Conservation (phyloP, 1,140 invertebrate species). For the Drosophila lini region DNA sequence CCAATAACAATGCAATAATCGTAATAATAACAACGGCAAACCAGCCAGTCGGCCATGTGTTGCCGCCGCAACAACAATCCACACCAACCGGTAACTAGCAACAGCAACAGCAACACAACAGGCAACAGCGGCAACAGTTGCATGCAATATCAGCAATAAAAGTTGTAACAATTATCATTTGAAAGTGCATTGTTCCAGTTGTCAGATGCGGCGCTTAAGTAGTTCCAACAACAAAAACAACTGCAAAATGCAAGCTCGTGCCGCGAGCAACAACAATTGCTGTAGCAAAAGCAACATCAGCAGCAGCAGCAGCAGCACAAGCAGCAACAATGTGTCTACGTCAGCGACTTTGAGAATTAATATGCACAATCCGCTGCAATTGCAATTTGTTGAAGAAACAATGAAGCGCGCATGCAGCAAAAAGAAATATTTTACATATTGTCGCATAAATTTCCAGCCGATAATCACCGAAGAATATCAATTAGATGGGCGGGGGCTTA, state of each 20-base stretch:
- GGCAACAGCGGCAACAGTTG: conserved; percentile 61
- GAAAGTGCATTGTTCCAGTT: conserved; percentile 81
- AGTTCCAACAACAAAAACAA: conserved; percentile 40
- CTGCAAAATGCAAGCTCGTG: conserved; percentile 23
- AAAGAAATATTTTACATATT: conserved; percentile 77
- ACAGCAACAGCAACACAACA: conserved; percentile 5
- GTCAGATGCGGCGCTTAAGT: conserved; percentile 62
- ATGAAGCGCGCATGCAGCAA: conserved; percentile 44
- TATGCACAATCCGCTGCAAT: conserved; percentile 79
- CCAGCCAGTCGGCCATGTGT: conserved; percentile 59
- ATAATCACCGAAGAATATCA: conserved; percentile 73
- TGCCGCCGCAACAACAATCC: conserved; percentile 45
- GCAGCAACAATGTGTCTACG: conserved; percentile 54
- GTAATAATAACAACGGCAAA: conserved; percentile 77
- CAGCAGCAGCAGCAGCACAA: neutral
- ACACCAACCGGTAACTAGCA: conserved; percentile 6
- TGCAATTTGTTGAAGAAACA: conserved; percentile 79
- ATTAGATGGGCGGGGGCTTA: conserved; percentile 49
- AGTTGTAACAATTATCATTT: conserved; percentile 83
- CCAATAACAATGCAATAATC: conserved; percentile 83
- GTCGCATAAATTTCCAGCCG: conserved; percentile 70
- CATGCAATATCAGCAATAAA: conserved; percentile 76
- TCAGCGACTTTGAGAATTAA: conserved; percentile 73
- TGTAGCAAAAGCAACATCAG: conserved; percentile 25
- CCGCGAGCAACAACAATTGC: conserved; percentile 24